Percentiles rank a stretch among this genome's conserved stretches.
Conservation (phyloP, 2,113 vertebrate genomes). For the Rhagologus leucostigma region DNA sequence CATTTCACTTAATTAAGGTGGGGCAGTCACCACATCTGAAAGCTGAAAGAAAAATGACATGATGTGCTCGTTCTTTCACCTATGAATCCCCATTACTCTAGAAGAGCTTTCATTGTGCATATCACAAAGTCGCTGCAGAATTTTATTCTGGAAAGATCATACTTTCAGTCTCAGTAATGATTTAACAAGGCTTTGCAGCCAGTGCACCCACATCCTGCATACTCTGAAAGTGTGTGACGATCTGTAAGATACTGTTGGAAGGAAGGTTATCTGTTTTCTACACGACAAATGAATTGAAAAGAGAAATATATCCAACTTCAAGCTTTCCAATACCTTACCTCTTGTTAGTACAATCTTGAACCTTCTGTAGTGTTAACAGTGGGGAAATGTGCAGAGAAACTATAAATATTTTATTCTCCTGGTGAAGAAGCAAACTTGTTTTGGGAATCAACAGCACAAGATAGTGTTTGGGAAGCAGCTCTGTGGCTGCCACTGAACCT, state of each 20-base stretch:
- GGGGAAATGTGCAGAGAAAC: background rate
- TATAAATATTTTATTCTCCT: background rate
- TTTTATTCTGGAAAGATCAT: background rate
- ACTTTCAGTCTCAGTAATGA: background rate
- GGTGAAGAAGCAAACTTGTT: background rate
- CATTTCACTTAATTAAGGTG: background rate
- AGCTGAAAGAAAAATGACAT: background rate
- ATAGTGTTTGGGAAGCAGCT: background rate
- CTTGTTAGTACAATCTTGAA: background rate
- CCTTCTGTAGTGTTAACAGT: background rate
- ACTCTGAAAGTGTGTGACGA: background rate
- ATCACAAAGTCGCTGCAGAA: background rate
- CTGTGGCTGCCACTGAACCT: background rate
- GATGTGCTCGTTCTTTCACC: background rate
- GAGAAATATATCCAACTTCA: background rate
- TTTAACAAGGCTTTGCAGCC: background rate
- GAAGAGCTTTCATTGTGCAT: background rate
- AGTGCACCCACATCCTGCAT: fast-evolving
- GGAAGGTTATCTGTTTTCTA: background rate
- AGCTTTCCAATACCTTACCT: background rate
- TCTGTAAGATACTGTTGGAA: background rate
- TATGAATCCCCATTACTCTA: background rate
- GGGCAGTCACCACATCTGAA: background rate
- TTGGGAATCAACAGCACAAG: background rate
- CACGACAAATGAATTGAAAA: background rate